Evolutionary conservation across 2,888 invertebrate genomes (phyloP), one percentile per base, ranked within the genome.

Genomic region (Sabellastarte sp.): DNA sequence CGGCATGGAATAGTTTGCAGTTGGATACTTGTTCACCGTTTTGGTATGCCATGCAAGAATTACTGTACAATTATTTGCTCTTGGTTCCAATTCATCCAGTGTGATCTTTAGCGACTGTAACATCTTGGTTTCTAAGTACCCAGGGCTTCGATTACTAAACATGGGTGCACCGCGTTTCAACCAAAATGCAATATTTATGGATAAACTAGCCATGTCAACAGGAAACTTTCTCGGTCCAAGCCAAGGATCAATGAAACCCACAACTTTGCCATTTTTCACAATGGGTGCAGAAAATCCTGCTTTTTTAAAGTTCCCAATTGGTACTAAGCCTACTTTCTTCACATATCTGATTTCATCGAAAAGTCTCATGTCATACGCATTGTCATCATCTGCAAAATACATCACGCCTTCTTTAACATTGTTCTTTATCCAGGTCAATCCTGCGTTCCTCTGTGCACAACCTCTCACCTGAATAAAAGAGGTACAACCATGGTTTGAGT

Each of bases 351-450:
- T 41, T 41, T 53, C 53, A 5, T 53, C 28, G 26, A 53, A 53
- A 5, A 53, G 53, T 26, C 53, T 10, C 5, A 53, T 53, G 53
- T 53, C 53, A 26, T 53, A 53, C 20, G 53, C 24, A 26, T 53
- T 53, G 53, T 53, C 53, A 26, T 53, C 53, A 53, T 53, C 53
- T 5, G 53, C 53, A 53, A 53, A 53, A 26, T 53, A 53, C 28
- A 53, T 5, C 20, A 53, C 53, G 28, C 53, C 53, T n/a, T n/a
- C n/a, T n/a, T n/a, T n/a, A n/a, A n/a, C n/a, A n/a, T n/a, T n/a
- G n/a, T n/a, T n/a, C n/a, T n/a, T n/a, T n/a, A n/a, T n/a, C n/a
- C n/a, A n/a, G n/a, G n/a, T n/a, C n/a, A n/a, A n/a, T n/a, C n/a
- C n/a, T n/a, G n/a, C n/a, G n/a, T n/a, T n/a, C n/a, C n/a, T n/a